Evolutionary conservation across 1,140 invertebrate species (phyloP).

Genomic region (Aplysia californica): DNA sequence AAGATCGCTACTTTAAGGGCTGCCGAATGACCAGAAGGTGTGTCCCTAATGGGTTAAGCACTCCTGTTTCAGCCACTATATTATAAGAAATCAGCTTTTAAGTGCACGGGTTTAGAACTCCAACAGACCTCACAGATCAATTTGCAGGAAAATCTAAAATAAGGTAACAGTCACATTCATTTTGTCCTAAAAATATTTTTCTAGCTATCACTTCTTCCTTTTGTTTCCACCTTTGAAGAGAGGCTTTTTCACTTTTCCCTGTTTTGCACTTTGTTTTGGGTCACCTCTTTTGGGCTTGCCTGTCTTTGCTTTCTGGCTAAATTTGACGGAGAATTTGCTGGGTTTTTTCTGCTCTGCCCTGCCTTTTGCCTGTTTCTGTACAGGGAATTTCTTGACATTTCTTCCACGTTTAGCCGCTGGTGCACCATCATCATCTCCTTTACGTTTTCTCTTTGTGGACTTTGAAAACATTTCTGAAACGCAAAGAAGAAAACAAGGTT

Average conservation of each 20-base stretch:
- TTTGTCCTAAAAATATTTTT: no score
- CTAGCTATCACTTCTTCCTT: neutral
- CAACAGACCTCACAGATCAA: no score
- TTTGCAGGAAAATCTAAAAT: no score
- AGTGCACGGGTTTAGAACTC: no score
- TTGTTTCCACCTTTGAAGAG: neutral
- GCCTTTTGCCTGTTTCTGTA: neutral
- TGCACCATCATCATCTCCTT: neutral
- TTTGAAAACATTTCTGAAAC: constrained; percentile 15
- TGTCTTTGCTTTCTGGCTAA: neutral
- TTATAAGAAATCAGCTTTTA: no score
- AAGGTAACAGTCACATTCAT: no score
- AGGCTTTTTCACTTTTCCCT: neutral
- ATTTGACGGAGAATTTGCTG: constrained; percentile 9
- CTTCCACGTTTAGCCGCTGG: neutral
- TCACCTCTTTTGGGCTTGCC: neutral
- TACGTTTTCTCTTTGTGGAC: neutral
- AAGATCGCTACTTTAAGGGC: no score
- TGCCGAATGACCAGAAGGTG: no score
- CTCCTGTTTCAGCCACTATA: no score
- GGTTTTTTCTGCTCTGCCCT: neutral
- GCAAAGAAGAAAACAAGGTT: neutral
- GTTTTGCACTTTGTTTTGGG: neutral
- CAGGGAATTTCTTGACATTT: neutral
- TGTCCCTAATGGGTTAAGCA: no score